These are phyloP conservation scores for Leptodactylus fuscus DNA, from an alignment of 2,113 vertebrate species.

Conservation along the genomic window DNA sequence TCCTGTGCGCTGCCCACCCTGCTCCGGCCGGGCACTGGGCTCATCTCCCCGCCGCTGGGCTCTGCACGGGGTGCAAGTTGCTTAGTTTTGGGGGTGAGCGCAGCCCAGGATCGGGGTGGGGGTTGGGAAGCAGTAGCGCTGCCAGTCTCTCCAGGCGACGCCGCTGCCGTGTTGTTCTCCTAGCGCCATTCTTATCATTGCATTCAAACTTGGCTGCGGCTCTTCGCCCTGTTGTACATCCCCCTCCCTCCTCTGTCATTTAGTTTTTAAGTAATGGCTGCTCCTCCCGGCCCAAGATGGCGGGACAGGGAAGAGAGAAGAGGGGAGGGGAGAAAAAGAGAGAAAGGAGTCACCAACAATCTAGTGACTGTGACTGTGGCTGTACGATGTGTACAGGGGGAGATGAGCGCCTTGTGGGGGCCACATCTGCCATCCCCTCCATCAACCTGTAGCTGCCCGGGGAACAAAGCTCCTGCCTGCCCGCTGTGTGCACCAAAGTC, in stretches of 20 bases:
- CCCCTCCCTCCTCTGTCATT: constrained; percentile 70
- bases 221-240: not conserved
- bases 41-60: too few relatives aligned
- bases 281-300: constrained; percentile 86
- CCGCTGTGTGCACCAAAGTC: too few relatives aligned
- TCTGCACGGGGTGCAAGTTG: not conserved
- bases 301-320: constrained; percentile 79
- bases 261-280: constrained; percentile 86
- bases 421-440: too few relatives aligned
- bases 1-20: too few relatives aligned
- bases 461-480: constrained; percentile 34
- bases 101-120: not conserved
- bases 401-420: too few relatives aligned
- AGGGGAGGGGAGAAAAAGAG: constrained; percentile 67
- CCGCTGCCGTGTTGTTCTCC: not conserved
- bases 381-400: too few relatives aligned
- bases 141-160: too few relatives aligned
- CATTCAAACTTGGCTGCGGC: constrained; percentile 73
- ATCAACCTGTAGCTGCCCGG: constrained; percentile 53
- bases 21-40: too few relatives aligned
- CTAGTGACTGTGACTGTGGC: not conserved
- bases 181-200: constrained; percentile 37
- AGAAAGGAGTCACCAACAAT: constrained; percentile 67
- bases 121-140: constrained; percentile 12
- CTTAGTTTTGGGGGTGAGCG: not conserved